Evolutionary conservation across 2,888 invertebrate species (phyloP).

Genomic region (Chouioia cunea): DNA sequence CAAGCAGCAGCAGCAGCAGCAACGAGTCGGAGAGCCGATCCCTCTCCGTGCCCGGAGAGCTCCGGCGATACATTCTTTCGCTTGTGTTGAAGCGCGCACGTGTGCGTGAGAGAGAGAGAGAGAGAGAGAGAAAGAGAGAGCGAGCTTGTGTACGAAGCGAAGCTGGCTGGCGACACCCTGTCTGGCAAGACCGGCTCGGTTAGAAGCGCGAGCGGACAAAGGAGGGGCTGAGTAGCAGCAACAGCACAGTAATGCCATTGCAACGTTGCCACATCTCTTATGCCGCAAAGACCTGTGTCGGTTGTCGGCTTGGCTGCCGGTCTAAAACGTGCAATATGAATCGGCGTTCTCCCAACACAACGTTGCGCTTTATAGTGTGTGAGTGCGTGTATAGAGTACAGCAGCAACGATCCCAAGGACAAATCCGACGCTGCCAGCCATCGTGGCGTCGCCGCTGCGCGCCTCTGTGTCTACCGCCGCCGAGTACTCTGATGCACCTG

Average conservation of each 20-base stretch:
- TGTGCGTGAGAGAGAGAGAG: not conserved
- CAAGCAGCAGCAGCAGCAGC: too few species aligned
- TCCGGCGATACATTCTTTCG: not conserved
- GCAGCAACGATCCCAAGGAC: constrained; percentile 64
- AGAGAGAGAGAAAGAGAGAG: constrained; percentile 8
- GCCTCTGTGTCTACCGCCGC: not conserved
- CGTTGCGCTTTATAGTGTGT: not conserved
- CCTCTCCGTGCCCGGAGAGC: constrained; percentile 30
- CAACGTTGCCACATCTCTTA: constrained; percentile 53
- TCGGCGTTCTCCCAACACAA: constrained; percentile 5
- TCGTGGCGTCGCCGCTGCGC: constrained; percentile 61
- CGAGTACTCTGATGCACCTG: not conserved
- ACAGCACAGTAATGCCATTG: constrained; percentile 22
- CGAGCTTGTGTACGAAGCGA: constrained; percentile 15
- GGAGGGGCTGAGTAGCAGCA: constrained; percentile 34
- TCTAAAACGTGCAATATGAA: not conserved
- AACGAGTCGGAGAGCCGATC: constrained; percentile 42
- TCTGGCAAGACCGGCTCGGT: constrained; percentile 84
- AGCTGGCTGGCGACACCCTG: constrained; percentile 86
- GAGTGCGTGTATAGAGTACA: not conserved
- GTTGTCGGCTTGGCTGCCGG: constrained; percentile 55
- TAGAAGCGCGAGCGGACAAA: constrained; percentile 45
- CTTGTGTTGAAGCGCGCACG: constrained; percentile 20
- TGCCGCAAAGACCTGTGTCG: constrained; percentile 59
- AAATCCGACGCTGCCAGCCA: constrained; percentile 66